Evolutionary conservation across 64 coral and sea anemone species (phyloP).

Genomic region (Pocillopora verrucosa): DNA sequence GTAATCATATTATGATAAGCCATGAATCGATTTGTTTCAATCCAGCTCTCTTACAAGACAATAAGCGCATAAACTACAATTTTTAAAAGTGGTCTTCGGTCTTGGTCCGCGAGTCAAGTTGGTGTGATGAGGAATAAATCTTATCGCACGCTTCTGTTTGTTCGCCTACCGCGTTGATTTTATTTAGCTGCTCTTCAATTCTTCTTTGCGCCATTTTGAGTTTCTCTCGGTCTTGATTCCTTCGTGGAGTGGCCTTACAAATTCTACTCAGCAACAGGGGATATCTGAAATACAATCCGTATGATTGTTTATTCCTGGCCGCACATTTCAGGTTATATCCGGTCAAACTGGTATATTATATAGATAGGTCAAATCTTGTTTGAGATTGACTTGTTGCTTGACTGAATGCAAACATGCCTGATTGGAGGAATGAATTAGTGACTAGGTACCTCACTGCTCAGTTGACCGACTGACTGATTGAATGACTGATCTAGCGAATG

Average conservation of each 20-base stretch:
- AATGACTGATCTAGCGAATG: not conserved
- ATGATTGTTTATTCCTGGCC: too few species aligned
- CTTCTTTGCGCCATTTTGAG: constrained; percentile 85
- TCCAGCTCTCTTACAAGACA: too few species aligned
- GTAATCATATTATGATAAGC: too few species aligned
- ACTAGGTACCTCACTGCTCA: not conserved
- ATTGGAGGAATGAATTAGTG: not conserved
- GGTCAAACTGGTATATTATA: too few species aligned
- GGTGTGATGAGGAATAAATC: not conserved
- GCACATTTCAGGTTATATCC: too few species aligned
- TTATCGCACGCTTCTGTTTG: not conserved
- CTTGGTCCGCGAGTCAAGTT: too few species aligned
- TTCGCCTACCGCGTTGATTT: constrained; percentile 88
- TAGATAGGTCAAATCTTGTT: too few species aligned
- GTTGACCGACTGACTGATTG: not conserved
- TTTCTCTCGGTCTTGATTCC: constrained; percentile 86
- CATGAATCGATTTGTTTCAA: too few species aligned
- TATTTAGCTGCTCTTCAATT: constrained; percentile 93
- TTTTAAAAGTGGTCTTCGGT: too few species aligned
- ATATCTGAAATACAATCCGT: constrained; percentile 56
- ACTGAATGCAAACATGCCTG: not conserved
- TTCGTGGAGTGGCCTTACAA: constrained; percentile 84
- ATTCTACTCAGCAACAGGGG: constrained; percentile 89
- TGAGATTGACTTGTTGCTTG: too few species aligned
- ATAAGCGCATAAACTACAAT: too few species aligned